Evolutionary conservation across 2,888 invertebrate genomes (phyloP), one percentile per base, ranked within the genome.

Genomic region (Xylocampa areola): DNA sequence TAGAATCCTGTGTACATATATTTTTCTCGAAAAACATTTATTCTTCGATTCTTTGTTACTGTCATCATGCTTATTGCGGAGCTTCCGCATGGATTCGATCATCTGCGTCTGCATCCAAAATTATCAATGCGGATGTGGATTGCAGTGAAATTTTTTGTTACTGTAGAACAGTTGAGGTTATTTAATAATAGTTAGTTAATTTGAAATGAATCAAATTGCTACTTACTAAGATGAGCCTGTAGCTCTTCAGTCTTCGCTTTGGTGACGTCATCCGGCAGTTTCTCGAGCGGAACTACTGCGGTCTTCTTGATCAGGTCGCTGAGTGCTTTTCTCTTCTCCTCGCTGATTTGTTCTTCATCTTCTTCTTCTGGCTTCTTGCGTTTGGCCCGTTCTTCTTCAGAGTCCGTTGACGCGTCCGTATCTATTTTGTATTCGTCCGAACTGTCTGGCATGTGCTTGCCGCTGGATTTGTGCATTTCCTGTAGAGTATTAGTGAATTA

Each of bases 401-500:
- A 88, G 40, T 84, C 86, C 0, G 86, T 79, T 0, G 78, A 63
- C 2, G 66, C 58, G 19, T 90, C 90, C 0, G 91, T 89, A 16
- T 89, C 87, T 30, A 91, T 77, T 55, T 90, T 90, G 83, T 91
- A 94, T 82, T 94, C 94, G 78, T 94, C 93, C 1, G 94, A 94
- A 53, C 92, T 94, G 79, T 94, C 94, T 40, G 90, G 87, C 94
- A 93, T 94, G 84, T 94, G 94, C 66, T 94, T 94, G 64, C 94
- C 94, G 81, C 92, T 92, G 1, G 93, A 92, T 61, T 94, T 94
- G 84, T 94, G 94, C 87, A 93, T 91, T 73, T 94, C 94, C 94
- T 94, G 80, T n/a, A 13, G 25, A 44, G 10, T 1, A n/a, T n/a
- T n/a, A n/a, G n/a, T n/a, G n/a, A 39, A 16, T 19, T 27, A 36